Base-by-base conservation (phyloP, 2,888 invertebrate genomes). In the Sturmia bella region DNA sequence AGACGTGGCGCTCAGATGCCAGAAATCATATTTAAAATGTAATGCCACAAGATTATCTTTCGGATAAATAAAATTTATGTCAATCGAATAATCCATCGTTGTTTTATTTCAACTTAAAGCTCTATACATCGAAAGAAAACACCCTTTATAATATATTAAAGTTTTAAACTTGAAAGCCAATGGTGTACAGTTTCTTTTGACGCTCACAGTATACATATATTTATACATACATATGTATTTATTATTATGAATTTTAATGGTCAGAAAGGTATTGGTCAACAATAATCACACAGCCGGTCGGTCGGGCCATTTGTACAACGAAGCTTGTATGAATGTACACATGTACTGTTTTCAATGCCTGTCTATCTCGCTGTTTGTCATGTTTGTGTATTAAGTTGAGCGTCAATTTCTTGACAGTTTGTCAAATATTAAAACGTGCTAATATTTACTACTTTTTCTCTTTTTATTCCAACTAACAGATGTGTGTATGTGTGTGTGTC, bases 371-470 rank as follows among this genome's bases (percentile, higher is more conserved):
- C 54, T 39, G 50, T 37, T 50, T 73, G 73, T 77, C 77, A 69
- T 69, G 73, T 69, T 78, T 80, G 57, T 57, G 61, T 73, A 73
- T 69, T 69, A 77, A 73, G 77, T 73, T 74, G 68, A 77, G 80
- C 77, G 80, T 83, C 69, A 63, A 80, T 77, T 77, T 83, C 83
- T 72, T 83, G 81, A 84, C 84, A 83, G 84, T 83, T 84, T 77
- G 83, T 87, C 86, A 87, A 87, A 87, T 87, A 87, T 87, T 87
- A 84, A 87, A 85, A 84, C 85, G 83, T 79, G 87, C 85, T 86
- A 87, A 86, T 85, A 85, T 87, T 86, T 80, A 80, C 83, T 41
- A 63, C 11, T 52, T 59, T 59, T 50, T 50, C 37, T 54, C 27
- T 9, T 72, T 43, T 19, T 32, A 63, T 43, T 64, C 45, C 27